These are phyloP conservation scores for Serranus cabrilla DNA, from an alignment of 2,797 vertebrate genomes.

Conservation along the genomic window DNA sequence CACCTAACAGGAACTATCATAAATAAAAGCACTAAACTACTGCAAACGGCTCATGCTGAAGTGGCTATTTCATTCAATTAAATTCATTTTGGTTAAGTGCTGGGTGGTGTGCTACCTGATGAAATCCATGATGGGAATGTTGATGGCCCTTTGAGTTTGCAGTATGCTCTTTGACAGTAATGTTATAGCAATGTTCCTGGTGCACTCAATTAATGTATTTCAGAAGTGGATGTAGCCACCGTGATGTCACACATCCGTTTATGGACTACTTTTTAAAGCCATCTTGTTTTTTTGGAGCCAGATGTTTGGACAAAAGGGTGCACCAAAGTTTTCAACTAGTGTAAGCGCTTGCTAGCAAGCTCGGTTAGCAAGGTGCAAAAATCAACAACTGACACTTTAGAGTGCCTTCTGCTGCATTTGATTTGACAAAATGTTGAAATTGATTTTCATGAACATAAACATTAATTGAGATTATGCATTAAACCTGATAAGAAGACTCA, in stretches of 20 bases:
- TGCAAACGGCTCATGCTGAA: constrained; percentile 28
- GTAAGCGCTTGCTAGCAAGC: no score
- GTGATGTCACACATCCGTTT: no score
- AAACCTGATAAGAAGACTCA: neutral
- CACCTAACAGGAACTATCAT: constrained; percentile 9
- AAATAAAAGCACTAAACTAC: constrained; percentile 33
- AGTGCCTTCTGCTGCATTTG: no score
- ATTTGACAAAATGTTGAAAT: no score
- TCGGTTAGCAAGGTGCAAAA: no score
- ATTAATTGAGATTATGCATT: constrained; percentile 7
- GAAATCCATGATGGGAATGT: constrained; percentile 18
- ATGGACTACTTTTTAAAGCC: no score
- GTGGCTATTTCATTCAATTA: constrained; percentile 35
- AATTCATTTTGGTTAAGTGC: constrained; percentile 28
- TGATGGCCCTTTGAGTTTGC: constrained; percentile 6
- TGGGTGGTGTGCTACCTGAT: constrained; percentile 8
- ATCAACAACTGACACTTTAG: no score
- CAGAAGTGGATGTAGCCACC: no score
- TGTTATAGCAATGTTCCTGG: constrained; percentile 1
- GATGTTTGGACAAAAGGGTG: no score
- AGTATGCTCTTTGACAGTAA: neutral
- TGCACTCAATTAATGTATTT: neutral
- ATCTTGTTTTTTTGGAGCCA: no score
- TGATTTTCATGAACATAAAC: no score
- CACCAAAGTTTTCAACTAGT: no score